Conservation (phyloP, 2,888 invertebrate genomes). For the Chorisops tibialis region DNA sequence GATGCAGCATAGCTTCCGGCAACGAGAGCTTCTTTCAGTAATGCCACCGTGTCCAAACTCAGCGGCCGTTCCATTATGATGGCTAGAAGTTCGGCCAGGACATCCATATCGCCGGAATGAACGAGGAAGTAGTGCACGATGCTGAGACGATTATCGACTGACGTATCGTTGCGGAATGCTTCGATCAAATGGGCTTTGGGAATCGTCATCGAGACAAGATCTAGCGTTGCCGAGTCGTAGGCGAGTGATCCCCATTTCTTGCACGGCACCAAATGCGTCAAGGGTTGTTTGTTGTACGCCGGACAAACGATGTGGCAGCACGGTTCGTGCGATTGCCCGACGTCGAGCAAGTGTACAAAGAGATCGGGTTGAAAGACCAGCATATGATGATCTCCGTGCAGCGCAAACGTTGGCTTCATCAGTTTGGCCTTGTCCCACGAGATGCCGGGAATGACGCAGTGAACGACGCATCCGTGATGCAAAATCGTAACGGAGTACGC, state of each 20-base stretch:
- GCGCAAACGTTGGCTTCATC: slow-evolving; percentile 71
- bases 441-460: slow-evolving; percentile 76
- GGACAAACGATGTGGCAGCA: slow-evolving; percentile 74
- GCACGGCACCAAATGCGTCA: slow-evolving; percentile 64
- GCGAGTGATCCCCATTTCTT: slow-evolving; percentile 49
- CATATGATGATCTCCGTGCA: slow-evolving; percentile 74
- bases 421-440: slow-evolving; percentile 75
- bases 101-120: slow-evolving; percentile 71
- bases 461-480: slow-evolving; percentile 79
- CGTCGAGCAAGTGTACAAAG: slow-evolving; percentile 81
- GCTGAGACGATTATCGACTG: slow-evolving; percentile 69
- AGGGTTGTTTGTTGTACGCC: slow-evolving; percentile 52
- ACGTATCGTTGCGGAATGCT: slow-evolving; percentile 65
- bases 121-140: slow-evolving; percentile 80
- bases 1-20: slow-evolving; percentile 70
- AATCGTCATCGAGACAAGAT: slow-evolving; percentile 65
- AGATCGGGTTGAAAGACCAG: slow-evolving; percentile 79
- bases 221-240: slow-evolving; percentile 66
- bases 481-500: slow-evolving; percentile 80
- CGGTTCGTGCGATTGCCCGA: slow-evolving; percentile 79
- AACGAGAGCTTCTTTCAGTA: slow-evolving; percentile 79
- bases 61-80: slow-evolving; percentile 61
- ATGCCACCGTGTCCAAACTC: slow-evolving; percentile 55
- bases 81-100: slow-evolving; percentile 68
- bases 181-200: slow-evolving; percentile 65